These are phyloP conservation scores for Pipistrellus kuhlii DNA, from an alignment of 2,797 vertebrate genomes.

Conservation along the genomic window DNA sequence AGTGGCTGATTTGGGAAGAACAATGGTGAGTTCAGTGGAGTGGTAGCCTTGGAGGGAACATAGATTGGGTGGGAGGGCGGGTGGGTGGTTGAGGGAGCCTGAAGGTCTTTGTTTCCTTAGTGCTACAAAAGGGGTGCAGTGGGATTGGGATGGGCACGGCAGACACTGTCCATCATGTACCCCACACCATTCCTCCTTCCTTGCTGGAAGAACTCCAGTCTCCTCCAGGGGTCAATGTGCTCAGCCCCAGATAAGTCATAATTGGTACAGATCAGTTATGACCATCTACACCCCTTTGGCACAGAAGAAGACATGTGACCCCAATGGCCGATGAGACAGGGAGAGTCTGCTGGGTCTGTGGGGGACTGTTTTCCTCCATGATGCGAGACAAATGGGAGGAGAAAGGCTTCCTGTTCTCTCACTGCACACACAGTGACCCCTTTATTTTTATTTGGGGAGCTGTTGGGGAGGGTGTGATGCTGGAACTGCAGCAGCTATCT, in stretches of 20 bases:
- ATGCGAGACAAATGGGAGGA: neutral
- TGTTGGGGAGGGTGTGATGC: neutral
- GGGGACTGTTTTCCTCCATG: neutral
- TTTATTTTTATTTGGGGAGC: neutral
- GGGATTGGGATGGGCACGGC: neutral
- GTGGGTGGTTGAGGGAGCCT: neutral
- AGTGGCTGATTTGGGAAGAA: neutral
- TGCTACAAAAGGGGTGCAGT: neutral
- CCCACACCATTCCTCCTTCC: neutral
- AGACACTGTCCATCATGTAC: neutral
- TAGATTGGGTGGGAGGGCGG: neutral
- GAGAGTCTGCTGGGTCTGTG: neutral
- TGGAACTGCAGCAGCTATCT: neutral
- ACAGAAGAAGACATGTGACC: neutral
- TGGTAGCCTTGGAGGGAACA: neutral
- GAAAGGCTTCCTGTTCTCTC: neutral
- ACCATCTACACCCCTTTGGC: neutral
- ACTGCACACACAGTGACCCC: neutral
- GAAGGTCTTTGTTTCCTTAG: neutral
- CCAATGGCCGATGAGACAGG: neutral
- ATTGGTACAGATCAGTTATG: neutral
- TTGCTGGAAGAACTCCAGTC: neutral
- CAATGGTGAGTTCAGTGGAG: neutral
- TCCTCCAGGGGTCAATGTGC: neutral
- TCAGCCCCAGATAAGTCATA: neutral